These are phyloP conservation scores for Acanthaster planci DNA, from an alignment of 35 echinoderm and acorn worm species.

Conservation along the genomic window DNA sequence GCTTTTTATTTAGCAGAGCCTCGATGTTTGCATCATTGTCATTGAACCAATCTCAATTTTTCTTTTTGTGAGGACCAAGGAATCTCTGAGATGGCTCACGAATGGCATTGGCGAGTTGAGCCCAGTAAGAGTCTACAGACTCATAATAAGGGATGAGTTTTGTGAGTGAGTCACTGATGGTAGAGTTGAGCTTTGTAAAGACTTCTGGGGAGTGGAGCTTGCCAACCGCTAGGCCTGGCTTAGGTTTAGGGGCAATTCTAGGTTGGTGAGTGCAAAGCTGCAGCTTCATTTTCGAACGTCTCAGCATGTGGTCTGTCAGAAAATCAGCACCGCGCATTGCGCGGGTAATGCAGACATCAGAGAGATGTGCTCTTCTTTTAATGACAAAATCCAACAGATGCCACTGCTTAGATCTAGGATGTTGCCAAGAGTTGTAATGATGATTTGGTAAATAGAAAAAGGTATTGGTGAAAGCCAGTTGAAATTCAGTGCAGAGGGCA, in stretches of 20 bases:
- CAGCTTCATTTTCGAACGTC: constrained; percentile 39
- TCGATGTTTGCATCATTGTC: constrained; percentile 53
- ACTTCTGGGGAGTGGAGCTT: constrained; percentile 18
- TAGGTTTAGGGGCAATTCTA: constrained; percentile 28
- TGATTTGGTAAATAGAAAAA: constrained; percentile 50
- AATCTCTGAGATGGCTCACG: constrained; percentile 40
- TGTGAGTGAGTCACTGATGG: neutral
- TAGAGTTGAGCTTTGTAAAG: neutral
- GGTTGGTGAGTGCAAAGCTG: neutral
- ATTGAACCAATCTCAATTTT: constrained; percentile 33
- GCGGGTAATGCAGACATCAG: constrained; percentile 27
- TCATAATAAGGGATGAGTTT: constrained; percentile 2
- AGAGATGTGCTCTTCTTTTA: constrained; percentile 29
- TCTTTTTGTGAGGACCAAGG: constrained; percentile 11
- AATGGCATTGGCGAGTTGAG: constrained; percentile 19
- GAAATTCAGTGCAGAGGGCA: neutral
- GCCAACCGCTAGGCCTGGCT: constrained; percentile 18
- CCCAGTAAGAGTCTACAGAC: constrained; percentile 54
- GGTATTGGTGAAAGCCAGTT: constrained; percentile 56
- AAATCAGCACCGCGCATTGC: constrained; percentile 55
- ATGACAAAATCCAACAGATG: constrained; percentile 74
- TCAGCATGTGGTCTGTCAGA: too few species aligned
- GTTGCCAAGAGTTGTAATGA: constrained; percentile 61
- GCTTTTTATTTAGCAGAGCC: too few species aligned
- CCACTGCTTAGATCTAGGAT: constrained; percentile 61